Evolutionary conservation across 2,113 vertebrate species (phyloP).

Genomic region (Ptyas mucosa): DNA sequence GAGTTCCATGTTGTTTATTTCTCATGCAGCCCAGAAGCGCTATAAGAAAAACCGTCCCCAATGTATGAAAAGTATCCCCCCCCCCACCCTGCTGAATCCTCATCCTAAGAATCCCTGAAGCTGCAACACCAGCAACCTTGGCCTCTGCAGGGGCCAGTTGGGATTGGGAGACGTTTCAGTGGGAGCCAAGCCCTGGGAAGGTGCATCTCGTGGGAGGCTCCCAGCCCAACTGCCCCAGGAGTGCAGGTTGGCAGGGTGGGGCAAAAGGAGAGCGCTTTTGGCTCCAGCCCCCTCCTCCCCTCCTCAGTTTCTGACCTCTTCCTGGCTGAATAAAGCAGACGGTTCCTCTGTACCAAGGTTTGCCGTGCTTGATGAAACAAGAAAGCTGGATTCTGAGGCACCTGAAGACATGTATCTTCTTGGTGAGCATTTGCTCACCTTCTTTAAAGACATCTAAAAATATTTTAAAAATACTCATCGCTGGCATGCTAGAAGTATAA

Average conservation of each 20-base stretch:
- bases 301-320: background rate
- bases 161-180: accelerated
- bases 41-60: background rate
- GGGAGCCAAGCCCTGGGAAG: background rate
- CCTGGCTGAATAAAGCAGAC: too few relatives aligned
- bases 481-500: background rate
- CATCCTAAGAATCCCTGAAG: background rate
- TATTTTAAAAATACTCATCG: background rate
- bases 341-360: background rate
- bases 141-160: background rate
- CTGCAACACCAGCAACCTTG: background rate
- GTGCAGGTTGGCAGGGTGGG: too few relatives aligned
- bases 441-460: background rate
- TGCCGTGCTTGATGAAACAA: accelerated
- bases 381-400: background rate
- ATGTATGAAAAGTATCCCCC: background rate
- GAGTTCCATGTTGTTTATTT: background rate
- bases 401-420: background rate
- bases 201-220: background rate
- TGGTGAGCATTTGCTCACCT: background rate
- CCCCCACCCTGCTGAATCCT: background rate
- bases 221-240: too few relatives aligned
- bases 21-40: background rate
- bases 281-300: too few relatives aligned
- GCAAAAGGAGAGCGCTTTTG: background rate